phyloP scores from a whole-genome alignment of 2,797 vertebrate species.

The Sarcophilus harrisii region DNA sequence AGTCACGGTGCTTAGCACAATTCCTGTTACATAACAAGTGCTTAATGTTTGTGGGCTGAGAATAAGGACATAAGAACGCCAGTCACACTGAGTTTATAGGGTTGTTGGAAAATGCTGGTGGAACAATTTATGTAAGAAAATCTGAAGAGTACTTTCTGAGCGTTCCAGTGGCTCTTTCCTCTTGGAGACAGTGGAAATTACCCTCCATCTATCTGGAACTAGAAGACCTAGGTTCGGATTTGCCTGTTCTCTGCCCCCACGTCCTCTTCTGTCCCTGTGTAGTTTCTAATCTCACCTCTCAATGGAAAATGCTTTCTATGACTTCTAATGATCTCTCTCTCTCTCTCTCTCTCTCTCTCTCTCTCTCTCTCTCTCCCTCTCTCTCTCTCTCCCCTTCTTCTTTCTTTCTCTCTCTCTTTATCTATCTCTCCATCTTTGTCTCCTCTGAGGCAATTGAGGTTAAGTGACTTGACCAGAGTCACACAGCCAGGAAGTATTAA shows the following conservation, averaged over 20 bases:
- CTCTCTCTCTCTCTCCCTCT: no score
- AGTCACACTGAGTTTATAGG: not conserved
- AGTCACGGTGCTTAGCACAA: not conserved
- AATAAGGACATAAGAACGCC: not conserved
- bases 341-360: no score
- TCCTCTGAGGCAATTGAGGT: no score
- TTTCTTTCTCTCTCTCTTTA: no score
- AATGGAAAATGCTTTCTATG: not conserved
- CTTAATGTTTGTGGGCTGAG: not conserved
- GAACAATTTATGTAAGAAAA: not conserved
- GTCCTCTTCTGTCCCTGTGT: not conserved
- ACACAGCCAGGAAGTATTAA: no score
- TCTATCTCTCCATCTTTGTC: not conserved
- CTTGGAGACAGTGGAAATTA: not conserved
- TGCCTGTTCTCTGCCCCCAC: not conserved
- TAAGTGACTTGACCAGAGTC: no score
- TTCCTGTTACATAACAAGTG: not conserved
- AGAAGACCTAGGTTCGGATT: not conserved
- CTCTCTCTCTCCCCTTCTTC: no score
- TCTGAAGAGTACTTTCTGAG: not conserved
- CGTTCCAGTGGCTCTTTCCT: not conserved
- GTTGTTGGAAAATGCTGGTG: not conserved
- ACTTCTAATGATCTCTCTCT: not conserved
- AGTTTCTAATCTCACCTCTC: not conserved
- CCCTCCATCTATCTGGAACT: no score